Conservation (phyloP, 2,797 vertebrate genomes). For the Spondyliosoma cantharus region DNA sequence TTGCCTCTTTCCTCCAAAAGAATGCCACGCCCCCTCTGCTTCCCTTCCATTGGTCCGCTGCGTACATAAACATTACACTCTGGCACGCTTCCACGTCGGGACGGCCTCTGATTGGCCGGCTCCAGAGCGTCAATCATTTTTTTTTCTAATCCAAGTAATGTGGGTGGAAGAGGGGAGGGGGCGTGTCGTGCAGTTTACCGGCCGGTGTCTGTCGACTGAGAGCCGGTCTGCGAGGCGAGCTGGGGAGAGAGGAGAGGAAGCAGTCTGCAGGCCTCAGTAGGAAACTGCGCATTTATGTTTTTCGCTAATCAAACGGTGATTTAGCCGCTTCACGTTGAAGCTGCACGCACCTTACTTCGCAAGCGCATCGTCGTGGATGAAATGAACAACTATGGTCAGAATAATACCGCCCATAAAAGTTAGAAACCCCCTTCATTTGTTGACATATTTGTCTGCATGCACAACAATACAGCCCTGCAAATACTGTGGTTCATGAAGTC, state of each 20-base stretch:
- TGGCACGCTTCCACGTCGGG: conserved; percentile 83
- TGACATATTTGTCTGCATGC: neutral
- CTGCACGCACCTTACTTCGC: neutral
- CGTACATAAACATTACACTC: conserved; percentile 83
- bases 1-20: conserved; percentile 85
- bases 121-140: conserved; percentile 55
- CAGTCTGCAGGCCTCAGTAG: conserved; percentile 37
- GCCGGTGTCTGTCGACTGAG: conserved; percentile 79
- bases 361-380: neutral
- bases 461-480: neutral
- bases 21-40: conserved; percentile 83
- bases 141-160: conserved; percentile 51
- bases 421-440: neutral
- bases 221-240: conserved; percentile 44
- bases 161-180: conserved; percentile 69
- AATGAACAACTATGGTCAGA: neutral
- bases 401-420: neutral
- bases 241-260: conserved; percentile 19
- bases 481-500: neutral
- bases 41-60: conserved; percentile 77
- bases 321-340: neutral
- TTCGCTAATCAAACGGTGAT: conserved; percentile 5
- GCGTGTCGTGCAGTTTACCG: conserved; percentile 83
- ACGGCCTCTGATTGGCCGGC: conserved; percentile 73
- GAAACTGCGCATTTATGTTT: conserved; percentile 60